Evolutionary conservation across 2,888 invertebrate genomes (phyloP), one percentile per base, ranked within the genome.

Genomic region (Diplolepis rosae): DNA sequence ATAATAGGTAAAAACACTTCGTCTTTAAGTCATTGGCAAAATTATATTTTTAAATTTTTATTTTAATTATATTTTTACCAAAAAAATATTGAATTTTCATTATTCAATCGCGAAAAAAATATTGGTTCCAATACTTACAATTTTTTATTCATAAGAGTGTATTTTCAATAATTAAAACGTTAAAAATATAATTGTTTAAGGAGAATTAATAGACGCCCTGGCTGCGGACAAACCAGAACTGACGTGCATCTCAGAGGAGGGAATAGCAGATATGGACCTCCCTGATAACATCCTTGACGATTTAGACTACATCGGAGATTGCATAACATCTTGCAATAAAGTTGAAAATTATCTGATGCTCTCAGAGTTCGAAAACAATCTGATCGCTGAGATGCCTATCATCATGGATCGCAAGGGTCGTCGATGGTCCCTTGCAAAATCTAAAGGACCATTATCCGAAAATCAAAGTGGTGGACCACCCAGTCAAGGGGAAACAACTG

Each of bases 321-420:
- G 95, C 88, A 95, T 95, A 88, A 95, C 95, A 79, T 95, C 95
- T 76, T 95, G 95, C 89, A 95, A 95, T 90, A 95, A 95, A 91
- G 93, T 95, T 77, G 95, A 95, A 88, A 95, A 95, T 90, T 95
- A 95, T 87, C 90, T 95, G 82, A 95, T 95, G 95, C 91, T 95
- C 77, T 95, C 95, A 83, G 95, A 95, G 88, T 95, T 95, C 88
- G 95, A 95, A 87, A 95, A 95, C 90, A 95, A 95, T 88, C 89
- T 95, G 72, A 94, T 94, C 83, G 94, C 94, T 1, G 95, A 95
- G 87, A 91, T 94, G 90, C 94, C 94, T 22, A 93, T 93, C 81
- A 90, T 94, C 82, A 91, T 93, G 89, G 94, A 94, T 85, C 91
- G 94, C 51, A 93, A 93, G 75, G 93, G 92, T 13, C 90, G 94